Evolutionary conservation across 1,140 invertebrate genomes (phyloP).

Genomic region (Drosophila ficusphila): DNA sequence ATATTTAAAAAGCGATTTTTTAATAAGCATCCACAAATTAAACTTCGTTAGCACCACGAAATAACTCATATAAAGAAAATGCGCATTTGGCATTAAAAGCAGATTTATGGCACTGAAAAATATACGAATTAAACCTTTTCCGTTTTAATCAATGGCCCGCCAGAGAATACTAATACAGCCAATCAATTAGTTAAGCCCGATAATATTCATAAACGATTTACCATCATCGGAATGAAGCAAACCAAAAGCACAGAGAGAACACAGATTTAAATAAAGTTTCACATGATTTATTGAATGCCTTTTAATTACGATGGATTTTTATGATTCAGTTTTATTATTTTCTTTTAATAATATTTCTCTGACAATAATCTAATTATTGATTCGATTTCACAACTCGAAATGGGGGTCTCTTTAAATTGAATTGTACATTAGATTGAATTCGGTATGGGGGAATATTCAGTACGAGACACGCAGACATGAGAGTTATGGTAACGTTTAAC

Average conservation of each 20-base stretch:
- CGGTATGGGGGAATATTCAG: constrained; percentile 32
- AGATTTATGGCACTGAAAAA: constrained; percentile 5
- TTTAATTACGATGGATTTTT: constrained; percentile 38
- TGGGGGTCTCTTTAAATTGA: constrained; percentile 36
- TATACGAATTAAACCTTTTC: constrained; percentile 11
- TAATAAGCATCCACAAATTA: background rate
- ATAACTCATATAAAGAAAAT: constrained; percentile 1
- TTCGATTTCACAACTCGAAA: constrained; percentile 74
- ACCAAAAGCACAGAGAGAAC: background rate
- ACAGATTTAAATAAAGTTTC: constrained; percentile 43
- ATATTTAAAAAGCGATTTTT: too few relatives aligned
- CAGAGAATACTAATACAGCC: constrained; percentile 35
- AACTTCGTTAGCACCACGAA: background rate
- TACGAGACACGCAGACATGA: constrained; percentile 43
- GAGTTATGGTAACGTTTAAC: constrained; percentile 60
- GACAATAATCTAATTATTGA: constrained; percentile 82
- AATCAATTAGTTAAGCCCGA: constrained; percentile 33
- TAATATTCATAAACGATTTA: constrained; percentile 39
- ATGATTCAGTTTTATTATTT: constrained; percentile 37
- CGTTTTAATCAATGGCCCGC: constrained; percentile 29
- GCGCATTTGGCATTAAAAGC: background rate
- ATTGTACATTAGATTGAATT: constrained; percentile 46
- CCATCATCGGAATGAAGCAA: constrained; percentile 12
- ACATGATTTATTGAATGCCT: constrained; percentile 50
- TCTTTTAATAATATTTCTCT: constrained; percentile 37